Conservation (phyloP, 2,113 vertebrate species). For the Solenodon paradoxus region DNA sequence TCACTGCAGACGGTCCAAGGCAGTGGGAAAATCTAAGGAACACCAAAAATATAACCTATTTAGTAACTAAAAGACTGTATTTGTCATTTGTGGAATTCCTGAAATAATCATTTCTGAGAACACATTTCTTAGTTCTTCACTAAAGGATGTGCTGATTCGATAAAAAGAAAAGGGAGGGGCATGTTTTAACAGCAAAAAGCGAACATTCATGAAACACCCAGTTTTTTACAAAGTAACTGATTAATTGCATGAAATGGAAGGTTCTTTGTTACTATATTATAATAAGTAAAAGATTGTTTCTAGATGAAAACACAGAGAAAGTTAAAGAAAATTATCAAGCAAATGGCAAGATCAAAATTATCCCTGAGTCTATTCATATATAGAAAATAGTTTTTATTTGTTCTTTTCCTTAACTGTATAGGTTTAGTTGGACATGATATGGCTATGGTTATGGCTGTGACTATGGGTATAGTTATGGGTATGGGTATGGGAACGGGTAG, state of each 20-base stretch:
- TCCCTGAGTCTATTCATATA: neutral
- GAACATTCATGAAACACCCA: neutral
- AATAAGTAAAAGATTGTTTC: slow-evolving; percentile 11
- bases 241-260: neutral
- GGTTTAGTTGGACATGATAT: too few relatives aligned
- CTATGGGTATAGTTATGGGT: too few relatives aligned
- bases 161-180: too few relatives aligned
- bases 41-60: slow-evolving; percentile 63
- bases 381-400: neutral
- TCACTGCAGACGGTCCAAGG: slow-evolving; percentile 40
- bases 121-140: slow-evolving; percentile 38
- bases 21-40: slow-evolving; percentile 55
- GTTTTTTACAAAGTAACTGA: neutral
- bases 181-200: neutral
- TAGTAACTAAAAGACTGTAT: slow-evolving; percentile 57
- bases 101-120: slow-evolving; percentile 67
- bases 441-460: too few relatives aligned
- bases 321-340: slow-evolving; percentile 9
- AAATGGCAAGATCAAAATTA: neutral
- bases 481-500: too few relatives aligned
- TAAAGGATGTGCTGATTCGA: slow-evolving; percentile 60
- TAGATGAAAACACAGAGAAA: neutral
- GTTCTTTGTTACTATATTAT: neutral
- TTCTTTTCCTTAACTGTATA: neutral
- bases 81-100: slow-evolving; percentile 59